Base-by-base conservation (phyloP, 2,113 vertebrate genomes). In the Haliaeetus leucogaster region DNA sequence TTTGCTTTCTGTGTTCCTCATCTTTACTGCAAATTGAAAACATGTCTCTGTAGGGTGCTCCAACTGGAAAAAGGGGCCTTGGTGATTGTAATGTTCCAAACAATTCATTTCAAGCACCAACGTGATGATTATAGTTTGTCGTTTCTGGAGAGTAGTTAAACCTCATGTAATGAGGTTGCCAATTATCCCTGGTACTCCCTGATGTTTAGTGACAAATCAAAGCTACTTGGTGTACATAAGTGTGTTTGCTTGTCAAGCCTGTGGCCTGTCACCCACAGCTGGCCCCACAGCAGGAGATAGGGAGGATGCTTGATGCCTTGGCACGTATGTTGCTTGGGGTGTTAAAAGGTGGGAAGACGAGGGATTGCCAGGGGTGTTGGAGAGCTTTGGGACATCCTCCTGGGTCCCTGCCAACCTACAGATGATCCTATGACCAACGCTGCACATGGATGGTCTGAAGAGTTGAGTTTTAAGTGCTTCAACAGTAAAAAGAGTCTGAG, bases 1-100 rank as follows among this genome's bases (percentile, higher is more conserved):
- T 87, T 95, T 82, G 62, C 87, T 93, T 96, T 94, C 91, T 86
- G 76, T 95, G 82, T 97, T 97, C 93, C 66, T 97, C 94, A 95
- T 95, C 97, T 96, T 96, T 97, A 96, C 97, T 97, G 95, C 94
- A 97, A 96, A 97, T 96, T 96, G 97, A 96, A 97, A 97, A 97
- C 95, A 97, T 47, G 81, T 90, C 96, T 97, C 96, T 77, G 78
- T 97, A 95, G 96, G 96, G 95, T 95, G 89, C 94, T 94, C 93
- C 91, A 95, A 91, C 95, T 94, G 90, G 82, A 96, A 96, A 95
- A 95, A 90, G 86, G 93, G 89, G 78, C 96, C 94, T 95, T 85
- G 78, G 91, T 87, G 94, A 95, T 95, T 93, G 95, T 95, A 95
- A 95, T 91, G 95, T 93, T 95, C 87, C 89, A 91, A 97, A 97